A percentile compares a stretch with the other conserved stretches of the same genome.
These are phyloP conservation scores for Pseudopodoces humilis DNA, from an alignment of 2,113 vertebrate genomes.

Conservation along the genomic window DNA sequence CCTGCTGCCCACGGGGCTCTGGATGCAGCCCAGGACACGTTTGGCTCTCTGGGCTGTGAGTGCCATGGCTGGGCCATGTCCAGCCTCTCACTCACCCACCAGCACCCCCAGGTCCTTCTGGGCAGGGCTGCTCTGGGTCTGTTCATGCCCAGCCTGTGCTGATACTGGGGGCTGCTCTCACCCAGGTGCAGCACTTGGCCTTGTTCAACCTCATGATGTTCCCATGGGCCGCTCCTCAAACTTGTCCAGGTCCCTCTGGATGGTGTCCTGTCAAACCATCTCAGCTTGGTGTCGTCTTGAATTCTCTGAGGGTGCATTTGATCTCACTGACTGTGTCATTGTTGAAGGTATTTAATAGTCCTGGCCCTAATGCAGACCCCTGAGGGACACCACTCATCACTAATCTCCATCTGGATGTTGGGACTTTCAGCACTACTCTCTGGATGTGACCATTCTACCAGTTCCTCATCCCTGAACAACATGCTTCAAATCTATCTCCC, in stretches of 20 bases:
- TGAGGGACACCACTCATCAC: background rate
- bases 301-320: background rate
- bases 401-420: background rate
- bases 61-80: background rate
- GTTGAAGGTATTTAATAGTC: background rate
- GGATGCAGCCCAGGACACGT: background rate
- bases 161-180: fast-evolving
- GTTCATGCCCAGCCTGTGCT: background rate
- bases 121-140: background rate
- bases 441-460: background rate
- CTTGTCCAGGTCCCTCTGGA: background rate
- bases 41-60: background rate
- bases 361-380: background rate
- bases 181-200: background rate
- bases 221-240: fast-evolving
- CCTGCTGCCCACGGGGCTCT: background rate
- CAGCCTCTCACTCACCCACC: background rate
- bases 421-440: fast-evolving
- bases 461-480: background rate
- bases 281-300: background rate
- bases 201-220: background rate
- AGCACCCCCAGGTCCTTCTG: background rate
- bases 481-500: background rate
- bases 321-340: background rate
- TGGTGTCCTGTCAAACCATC: background rate